phyloP scores from a whole-genome alignment of 2,888 invertebrate species.

The Scaptodrosophila latifasciaeformis region DNA sequence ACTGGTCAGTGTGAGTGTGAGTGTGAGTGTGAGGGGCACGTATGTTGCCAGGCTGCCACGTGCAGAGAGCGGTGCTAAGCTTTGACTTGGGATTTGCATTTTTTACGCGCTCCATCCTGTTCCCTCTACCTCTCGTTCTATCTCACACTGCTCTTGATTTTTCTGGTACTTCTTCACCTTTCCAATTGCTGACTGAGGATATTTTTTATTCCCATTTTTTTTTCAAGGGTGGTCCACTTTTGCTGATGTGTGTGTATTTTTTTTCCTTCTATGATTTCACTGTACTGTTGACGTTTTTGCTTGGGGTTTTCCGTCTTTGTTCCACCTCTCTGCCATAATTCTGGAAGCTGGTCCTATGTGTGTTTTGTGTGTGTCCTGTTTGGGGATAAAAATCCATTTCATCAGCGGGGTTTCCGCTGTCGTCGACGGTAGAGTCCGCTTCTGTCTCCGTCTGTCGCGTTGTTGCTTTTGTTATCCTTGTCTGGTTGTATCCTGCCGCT shows the following conservation, averaged over 20 bases:
- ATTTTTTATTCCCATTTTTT: too few species aligned
- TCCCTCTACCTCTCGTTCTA: constrained; percentile 12
- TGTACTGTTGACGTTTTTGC: constrained; percentile 60
- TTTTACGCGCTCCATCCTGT: constrained; percentile 55
- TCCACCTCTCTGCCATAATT: constrained; percentile 33
- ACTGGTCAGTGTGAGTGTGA: constrained; percentile 1
- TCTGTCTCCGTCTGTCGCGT: too few species aligned
- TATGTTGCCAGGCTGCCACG: constrained; percentile 63
- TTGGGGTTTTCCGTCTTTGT: constrained; percentile 48
- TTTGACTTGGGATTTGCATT: constrained; percentile 72
- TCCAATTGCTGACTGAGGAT: too few species aligned
- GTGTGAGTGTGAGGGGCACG: constrained; percentile 14
- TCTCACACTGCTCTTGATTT: too few species aligned
- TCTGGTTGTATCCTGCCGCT: constrained; percentile 36
- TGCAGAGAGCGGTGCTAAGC: constrained; percentile 61
- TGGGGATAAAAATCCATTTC: constrained; percentile 71
- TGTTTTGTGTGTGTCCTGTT: constrained; percentile 53
- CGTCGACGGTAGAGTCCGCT: too few species aligned
- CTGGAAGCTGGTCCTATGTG: constrained; percentile 7
- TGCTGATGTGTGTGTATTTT: constrained; percentile 63
- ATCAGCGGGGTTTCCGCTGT: constrained; percentile 61
- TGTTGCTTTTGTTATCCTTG: constrained; percentile 4
- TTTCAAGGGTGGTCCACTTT: constrained; percentile 47
- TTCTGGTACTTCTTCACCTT: too few species aligned
- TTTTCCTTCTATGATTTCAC: constrained; percentile 20